Evolutionary conservation across 2,113 vertebrate genomes (phyloP), one percentile per base, ranked within the genome.

Genomic region (Microcebus murinus): DNA sequence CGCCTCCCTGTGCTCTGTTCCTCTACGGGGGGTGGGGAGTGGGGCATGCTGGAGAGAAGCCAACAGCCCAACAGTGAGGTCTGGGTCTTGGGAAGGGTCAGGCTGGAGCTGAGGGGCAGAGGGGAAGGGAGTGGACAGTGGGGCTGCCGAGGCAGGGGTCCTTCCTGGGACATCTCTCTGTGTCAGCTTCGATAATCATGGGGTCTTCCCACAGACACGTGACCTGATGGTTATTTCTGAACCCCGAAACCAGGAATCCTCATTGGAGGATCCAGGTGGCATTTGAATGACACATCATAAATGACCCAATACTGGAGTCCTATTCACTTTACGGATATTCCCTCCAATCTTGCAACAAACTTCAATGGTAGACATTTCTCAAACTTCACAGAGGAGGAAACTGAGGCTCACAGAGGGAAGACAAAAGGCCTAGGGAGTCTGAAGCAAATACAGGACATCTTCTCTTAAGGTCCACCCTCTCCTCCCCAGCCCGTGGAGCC

Each of bases 121-220:
- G 14, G 21, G 52, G 21, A 2, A 57, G 23, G 55, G 12, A 21
- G 27, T 52, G 12, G 39, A 7, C 29, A 12, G 5, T 0, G 20
- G 55, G n/a, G n/a, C 27, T 7, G 23, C 8, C 1, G 0, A 89
- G 36, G 23, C 31, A 3, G 52, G 74, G n/a, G 39, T 7, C 73
- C 20, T 45, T 12, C 5, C 52, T 8, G 83, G n/a, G 39, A 8
- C 74, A 31, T 31, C 8, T 1, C 52, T 10, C 20, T 39, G 42
- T 55, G 8, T n/a, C n/a, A n/a, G 4, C 31, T 79, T 9, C 3
- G 29, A 0, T 36, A 3, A n/a, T 25, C 0, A 27, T 31, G 79
- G 50, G 55, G 13, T 80, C 91, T 39, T 34, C 50, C 34, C 34
- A 76, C 45, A 1, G 29, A 6, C 6, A 5, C 3, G 13, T 36